These are phyloP conservation scores for Marasmarcha lunaedactyla DNA, from an alignment of 2,888 invertebrate genomes.

Conservation along the genomic window DNA sequence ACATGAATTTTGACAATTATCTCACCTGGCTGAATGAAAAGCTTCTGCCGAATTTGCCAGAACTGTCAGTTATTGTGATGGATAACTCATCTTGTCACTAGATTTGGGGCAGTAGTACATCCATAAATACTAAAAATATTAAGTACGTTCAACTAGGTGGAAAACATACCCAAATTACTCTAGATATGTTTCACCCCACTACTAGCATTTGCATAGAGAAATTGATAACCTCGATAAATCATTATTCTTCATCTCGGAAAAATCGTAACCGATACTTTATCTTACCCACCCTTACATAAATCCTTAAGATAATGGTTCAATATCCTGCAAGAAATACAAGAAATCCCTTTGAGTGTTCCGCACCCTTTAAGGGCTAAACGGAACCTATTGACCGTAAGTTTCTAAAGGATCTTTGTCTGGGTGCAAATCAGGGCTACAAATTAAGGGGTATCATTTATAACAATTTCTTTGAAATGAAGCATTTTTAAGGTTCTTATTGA, in stretches of 20 bases:
- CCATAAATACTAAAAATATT: too few species aligned
- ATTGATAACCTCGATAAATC: not conserved
- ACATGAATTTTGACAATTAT: too few species aligned
- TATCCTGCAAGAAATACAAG: constrained; percentile 1
- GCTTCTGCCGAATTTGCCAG: too few species aligned
- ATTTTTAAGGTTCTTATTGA: too few species aligned
- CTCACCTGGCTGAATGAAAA: too few species aligned
- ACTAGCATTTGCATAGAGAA: too few species aligned
- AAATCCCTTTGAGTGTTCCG: not conserved
- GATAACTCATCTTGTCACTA: too few species aligned
- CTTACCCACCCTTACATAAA: not conserved
- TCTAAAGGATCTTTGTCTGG: not conserved
- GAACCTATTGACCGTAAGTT: not conserved
- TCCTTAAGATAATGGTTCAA: not conserved
- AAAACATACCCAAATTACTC: too few species aligned
- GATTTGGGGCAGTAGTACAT: too few species aligned
- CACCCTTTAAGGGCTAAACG: not conserved
- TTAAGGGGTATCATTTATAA: not conserved
- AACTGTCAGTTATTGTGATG: too few species aligned
- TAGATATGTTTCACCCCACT: too few species aligned
- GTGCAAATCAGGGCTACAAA: not conserved
- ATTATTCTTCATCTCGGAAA: not conserved
- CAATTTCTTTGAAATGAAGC: not conserved
- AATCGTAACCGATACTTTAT: not conserved
- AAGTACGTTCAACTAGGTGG: too few species aligned